A percentile compares a stretch with the other conserved stretches of the same genome.
phyloP scores from a whole-genome alignment of 2,797 vertebrate genomes.

The Chelon labrosus region DNA sequence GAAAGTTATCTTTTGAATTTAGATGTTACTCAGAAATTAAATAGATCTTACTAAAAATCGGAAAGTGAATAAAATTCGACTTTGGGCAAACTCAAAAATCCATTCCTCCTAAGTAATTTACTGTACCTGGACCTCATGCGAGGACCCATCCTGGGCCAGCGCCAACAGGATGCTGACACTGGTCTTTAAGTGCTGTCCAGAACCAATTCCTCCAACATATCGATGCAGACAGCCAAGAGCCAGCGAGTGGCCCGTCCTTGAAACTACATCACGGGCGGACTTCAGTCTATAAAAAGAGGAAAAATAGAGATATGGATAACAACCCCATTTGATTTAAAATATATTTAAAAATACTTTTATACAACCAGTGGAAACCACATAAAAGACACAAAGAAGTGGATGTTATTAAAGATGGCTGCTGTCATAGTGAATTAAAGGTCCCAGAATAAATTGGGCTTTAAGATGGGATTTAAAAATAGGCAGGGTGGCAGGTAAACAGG shows the following conservation, averaged over 20 bases:
- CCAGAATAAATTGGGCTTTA: too few relatives aligned
- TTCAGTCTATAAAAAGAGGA: constrained; percentile 87
- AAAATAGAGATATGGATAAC: constrained; percentile 20
- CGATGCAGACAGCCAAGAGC: constrained; percentile 99
- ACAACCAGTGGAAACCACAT: too few relatives aligned
- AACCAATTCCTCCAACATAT: constrained; percentile 98
- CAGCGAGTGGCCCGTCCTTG: constrained; percentile 97
- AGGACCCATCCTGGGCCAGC: constrained; percentile 96
- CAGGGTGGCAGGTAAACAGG: too few relatives aligned
- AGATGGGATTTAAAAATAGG: too few relatives aligned
- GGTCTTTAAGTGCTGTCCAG: constrained; percentile 98
- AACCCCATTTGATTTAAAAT: constrained; percentile 9
- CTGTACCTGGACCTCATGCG: constrained; percentile 97
- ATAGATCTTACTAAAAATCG: neutral
- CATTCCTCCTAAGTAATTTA: constrained; percentile 24
- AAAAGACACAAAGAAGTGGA: too few relatives aligned
- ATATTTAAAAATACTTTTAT: neutral
- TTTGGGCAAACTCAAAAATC: constrained; percentile 11
- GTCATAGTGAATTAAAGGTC: too few relatives aligned
- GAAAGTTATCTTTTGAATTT: neutral
- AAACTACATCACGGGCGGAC: constrained; percentile 98
- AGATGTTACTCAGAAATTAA: neutral
- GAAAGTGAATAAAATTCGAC: neutral
- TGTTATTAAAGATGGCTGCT: too few relatives aligned
- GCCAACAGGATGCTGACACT: constrained; percentile 98